Conservation (phyloP, 2,888 invertebrate genomes). For the Lasioglossum oenotherae region DNA sequence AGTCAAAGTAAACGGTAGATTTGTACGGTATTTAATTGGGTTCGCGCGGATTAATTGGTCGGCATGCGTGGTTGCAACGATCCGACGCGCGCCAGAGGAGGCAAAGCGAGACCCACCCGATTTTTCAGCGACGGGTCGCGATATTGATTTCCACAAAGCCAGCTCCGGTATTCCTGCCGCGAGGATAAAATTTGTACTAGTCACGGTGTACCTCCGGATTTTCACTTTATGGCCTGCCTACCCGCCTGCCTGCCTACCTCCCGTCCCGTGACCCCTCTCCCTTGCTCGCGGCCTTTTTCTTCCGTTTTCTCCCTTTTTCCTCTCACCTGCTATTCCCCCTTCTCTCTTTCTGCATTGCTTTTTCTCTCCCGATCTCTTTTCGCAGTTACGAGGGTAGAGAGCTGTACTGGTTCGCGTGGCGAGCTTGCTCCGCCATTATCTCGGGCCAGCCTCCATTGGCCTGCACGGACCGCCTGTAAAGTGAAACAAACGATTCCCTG, state of each 20-base stretch:
- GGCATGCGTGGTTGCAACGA: conserved; percentile 17
- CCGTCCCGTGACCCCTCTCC: conserved; percentile 34
- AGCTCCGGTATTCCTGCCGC: conserved; percentile 64
- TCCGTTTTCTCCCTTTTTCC: background rate
- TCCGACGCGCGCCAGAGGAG: background rate
- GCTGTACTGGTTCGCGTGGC: conserved; percentile 35
- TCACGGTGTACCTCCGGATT: conserved; percentile 60
- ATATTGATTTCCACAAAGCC: conserved; percentile 60
- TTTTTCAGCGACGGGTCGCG: conserved; percentile 48
- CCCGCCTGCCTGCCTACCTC: background rate
- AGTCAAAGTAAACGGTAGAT: conserved; percentile 34
- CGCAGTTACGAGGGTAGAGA: background rate
- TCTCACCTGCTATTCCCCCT: background rate
- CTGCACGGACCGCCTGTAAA: conserved; percentile 56
- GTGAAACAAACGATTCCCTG: conserved; percentile 62
- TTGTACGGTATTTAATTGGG: conserved; percentile 45
- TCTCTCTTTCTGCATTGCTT: background rate
- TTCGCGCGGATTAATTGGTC: background rate
- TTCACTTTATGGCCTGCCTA: conserved; percentile 64
- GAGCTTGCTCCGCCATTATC: conserved; percentile 59
- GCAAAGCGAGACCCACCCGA: conserved; percentile 34
- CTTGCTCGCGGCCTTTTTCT: background rate
- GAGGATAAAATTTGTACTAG: conserved; percentile 74
- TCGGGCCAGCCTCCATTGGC: conserved; percentile 42
- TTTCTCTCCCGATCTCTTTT: background rate